Evolutionary conservation across 2,888 invertebrate species (phyloP).

Genomic region (Calliopum simillimum): DNA sequence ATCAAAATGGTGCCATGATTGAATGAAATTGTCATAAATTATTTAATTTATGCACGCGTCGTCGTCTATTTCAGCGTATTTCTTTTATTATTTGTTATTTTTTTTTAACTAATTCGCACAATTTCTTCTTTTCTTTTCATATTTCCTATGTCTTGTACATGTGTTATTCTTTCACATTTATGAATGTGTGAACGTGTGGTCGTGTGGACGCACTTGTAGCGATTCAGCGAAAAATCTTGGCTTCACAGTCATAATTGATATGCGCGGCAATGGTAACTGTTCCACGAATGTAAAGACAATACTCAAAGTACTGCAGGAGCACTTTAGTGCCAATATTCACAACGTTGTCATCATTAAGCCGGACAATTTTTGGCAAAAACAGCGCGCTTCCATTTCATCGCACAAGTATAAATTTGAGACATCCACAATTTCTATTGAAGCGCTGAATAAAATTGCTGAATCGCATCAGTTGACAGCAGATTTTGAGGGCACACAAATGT

Average conservation of each 20-base stretch:
- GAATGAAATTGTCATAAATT: conserved; percentile 15
- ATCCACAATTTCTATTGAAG: conserved; percentile 95
- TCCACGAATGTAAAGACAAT: conserved; percentile 97
- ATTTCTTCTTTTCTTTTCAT: not conserved
- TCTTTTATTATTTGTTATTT: not conserved
- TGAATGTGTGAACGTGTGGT: too few relatives aligned
- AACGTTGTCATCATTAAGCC: conserved; percentile 98
- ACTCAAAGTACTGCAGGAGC: conserved; percentile 95
- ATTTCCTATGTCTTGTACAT: too few relatives aligned
- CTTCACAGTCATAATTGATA: conserved; percentile 96
- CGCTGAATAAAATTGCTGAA: conserved; percentile 92
- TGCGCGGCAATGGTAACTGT: conserved; percentile 86
- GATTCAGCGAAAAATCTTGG: conserved; percentile 75
- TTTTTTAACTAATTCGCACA: conserved; percentile 23
- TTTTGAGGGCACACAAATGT: conserved; percentile 92
- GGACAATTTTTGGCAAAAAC: conserved; percentile 99
- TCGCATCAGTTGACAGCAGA: conserved; percentile 91
- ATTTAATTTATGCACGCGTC: conserved; percentile 17
- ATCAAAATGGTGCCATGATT: conserved; percentile 18
- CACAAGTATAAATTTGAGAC: conserved; percentile 99
- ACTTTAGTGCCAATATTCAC: conserved; percentile 92
- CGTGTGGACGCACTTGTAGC: conserved; percentile 50
- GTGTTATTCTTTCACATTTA: conserved; percentile 17
- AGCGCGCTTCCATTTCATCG: conserved; percentile 95
- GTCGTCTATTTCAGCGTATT: not conserved